These are phyloP conservation scores for Dreissena polymorpha DNA, from an alignment of 1,140 invertebrate species.

Conservation along the genomic window DNA sequence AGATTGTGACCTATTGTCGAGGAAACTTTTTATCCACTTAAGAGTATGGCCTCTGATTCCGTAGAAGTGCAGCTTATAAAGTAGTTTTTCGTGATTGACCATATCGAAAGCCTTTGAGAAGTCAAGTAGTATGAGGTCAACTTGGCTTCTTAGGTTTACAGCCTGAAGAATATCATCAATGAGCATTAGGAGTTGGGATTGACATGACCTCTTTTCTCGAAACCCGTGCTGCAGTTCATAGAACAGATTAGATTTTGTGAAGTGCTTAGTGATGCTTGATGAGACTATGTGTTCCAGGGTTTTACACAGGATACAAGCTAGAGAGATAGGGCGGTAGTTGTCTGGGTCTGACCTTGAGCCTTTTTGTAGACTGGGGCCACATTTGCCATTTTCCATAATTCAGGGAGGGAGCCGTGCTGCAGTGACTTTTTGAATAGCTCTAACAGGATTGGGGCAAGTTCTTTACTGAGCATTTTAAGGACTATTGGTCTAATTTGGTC, in stretches of 20 bases:
- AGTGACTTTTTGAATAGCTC: slow-evolving; percentile 6
- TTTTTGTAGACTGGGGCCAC: slow-evolving; percentile 20
- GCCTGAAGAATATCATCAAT: neutral
- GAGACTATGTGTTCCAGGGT: slow-evolving; percentile 40
- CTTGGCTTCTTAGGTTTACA: slow-evolving; percentile 1
- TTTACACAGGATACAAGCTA: slow-evolving; percentile 39
- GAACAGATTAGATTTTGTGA: slow-evolving; percentile 18
- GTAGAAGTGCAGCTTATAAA: slow-evolving; percentile 43
- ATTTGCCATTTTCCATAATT: neutral
- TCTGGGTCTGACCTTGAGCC: slow-evolving; percentile 12
- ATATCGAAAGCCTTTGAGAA: too few relatives aligned
- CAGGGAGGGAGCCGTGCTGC: neutral
- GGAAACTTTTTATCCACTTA: slow-evolving; percentile 53
- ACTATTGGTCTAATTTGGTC: slow-evolving; percentile 27
- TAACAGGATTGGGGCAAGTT: slow-evolving; percentile 7
- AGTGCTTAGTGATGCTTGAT: slow-evolving; percentile 22
- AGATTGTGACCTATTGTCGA: slow-evolving; percentile 46
- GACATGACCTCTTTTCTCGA: slow-evolving; percentile 37
- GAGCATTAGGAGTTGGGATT: neutral
- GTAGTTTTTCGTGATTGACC: slow-evolving; percentile 55
- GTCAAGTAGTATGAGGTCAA: slow-evolving; percentile 37
- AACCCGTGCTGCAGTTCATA: slow-evolving; percentile 44
- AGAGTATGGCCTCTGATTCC: slow-evolving; percentile 34
- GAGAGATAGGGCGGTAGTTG: slow-evolving; percentile 29
- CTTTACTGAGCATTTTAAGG: neutral